Base-by-base conservation (phyloP, 2,888 invertebrate genomes). In the Chorisops tibialis region DNA sequence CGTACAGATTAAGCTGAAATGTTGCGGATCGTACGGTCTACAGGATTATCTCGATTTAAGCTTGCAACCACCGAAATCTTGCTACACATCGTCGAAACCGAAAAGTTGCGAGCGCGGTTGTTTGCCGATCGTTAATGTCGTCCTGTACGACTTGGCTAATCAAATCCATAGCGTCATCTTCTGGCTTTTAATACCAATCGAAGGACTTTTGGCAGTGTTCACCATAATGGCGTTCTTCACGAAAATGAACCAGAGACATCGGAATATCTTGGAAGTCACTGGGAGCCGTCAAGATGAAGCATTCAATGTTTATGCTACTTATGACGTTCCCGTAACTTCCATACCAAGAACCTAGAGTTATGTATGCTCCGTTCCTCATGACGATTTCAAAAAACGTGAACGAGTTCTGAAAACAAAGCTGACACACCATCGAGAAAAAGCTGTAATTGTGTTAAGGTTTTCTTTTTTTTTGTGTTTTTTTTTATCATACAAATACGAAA, bases 11-110 rank as follows among this genome's bases (percentile, higher is more conserved):
- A 56, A 56, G 19, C 43, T 56, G 14, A 21, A 30, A 43, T 56
- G 54, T 43, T 56, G 54, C 43, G 54, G 54, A 19, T 56, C 54
- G 18, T 56, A 43, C 18, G 54, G 54, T 12, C 41, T 56, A 43
- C 24, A 43, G 16, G 54, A 56, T n/a, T 56, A 56, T 43, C 7
- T 43, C 6, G 43, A 56, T 43, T 43, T 56, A 18, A 30, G 30
- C 22, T 41, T 56, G 21, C 24, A 16, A 43, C 54, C 54, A 21
- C 54, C 54, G 38, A 56, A 56, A 56, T 43, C 43, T 2, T 56
- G 54, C 21, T 56, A 43, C 24, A 43, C 41, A 41, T 56, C 43
- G 14, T 56, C 43, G 18, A 56, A 56, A 41, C 54, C 43, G 11
- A 56, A 56, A 41, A 41, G 43, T 41, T 41, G 30, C 12, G 43